Percentiles rank a stretch among this genome's conserved stretches.
Evolutionary conservation across 2,113 vertebrate genomes (phyloP).

Genomic region (Myiozetetes cayanensis): DNA sequence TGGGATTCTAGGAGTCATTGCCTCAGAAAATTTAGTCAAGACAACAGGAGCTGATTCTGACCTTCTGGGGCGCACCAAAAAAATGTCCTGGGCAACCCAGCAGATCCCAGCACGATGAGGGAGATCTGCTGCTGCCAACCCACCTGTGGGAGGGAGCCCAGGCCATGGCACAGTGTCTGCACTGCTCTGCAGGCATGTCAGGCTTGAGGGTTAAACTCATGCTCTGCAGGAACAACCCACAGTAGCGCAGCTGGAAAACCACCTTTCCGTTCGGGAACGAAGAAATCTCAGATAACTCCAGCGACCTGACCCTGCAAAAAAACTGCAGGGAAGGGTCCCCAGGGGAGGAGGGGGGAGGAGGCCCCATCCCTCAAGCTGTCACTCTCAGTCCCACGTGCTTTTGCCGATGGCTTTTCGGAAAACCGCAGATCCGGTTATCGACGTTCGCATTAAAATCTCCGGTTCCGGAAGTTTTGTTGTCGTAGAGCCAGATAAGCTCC

Average conservation of each 20-base stretch:
- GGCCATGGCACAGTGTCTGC: background rate
- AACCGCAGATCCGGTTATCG: accelerated
- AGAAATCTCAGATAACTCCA: background rate
- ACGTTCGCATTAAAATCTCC: background rate
- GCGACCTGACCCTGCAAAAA: background rate
- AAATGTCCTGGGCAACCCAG: background rate
- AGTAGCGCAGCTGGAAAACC: background rate
- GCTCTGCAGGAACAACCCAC: background rate
- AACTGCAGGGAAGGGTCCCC: accelerated
- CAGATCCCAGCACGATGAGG: accelerated
- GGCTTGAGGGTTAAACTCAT: background rate
- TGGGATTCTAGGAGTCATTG: background rate
- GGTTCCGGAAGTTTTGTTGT: background rate
- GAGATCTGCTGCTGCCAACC: background rate
- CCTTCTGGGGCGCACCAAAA: background rate
- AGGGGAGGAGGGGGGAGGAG: background rate
- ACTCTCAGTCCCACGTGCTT: accelerated
- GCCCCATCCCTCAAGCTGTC: background rate
- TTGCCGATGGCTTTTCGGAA: background rate
- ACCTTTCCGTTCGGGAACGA: background rate
- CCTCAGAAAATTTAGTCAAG: background rate
- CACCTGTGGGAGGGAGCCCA: background rate
- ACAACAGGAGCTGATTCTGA: background rate
- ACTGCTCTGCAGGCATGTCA: background rate
- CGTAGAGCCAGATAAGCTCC: background rate